Evolutionary conservation across 2,113 vertebrate species (phyloP), one percentile per base, ranked within the genome.

Genomic region (Percina caprodes): DNA sequence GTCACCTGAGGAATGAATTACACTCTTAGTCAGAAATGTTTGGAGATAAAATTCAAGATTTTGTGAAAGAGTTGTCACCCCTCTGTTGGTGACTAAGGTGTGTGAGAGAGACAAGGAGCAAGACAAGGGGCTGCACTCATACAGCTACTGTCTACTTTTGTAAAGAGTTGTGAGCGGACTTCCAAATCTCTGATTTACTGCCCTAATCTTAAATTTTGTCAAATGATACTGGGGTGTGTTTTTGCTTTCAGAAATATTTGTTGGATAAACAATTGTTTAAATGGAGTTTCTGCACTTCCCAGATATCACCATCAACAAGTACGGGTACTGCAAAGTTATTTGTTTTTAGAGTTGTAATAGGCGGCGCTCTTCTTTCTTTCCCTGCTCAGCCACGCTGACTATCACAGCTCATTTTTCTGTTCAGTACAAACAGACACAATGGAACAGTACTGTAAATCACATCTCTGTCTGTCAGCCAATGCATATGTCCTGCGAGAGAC

Each of bases 361-460:
- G 59, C 1, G 10, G 74, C 45, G 26, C 55, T 26, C 24, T 60
- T 42, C 39, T 15, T 59, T 30, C 21, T 61, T 16, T 33, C 30
- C 62, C 18, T 39, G 11, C 14, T 51, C 48, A 13, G 58, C 5
- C 30, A 16, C 0, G 0, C 4, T 58, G 19, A 52, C 59, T 24
- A n/a, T 77, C 21, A 10, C 52, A 69, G 68, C 49, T 83, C 66
- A 19, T 75, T 73, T 52, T 33, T 65, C 48, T 74, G 15, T 33
- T 77, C 23, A 30, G 35, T 30, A 14, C 75, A 75, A 70, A 74
- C 52, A 69, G 59, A 54, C 51, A 42, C 39, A 42, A 42, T 33
- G 62, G 66, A 81, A 69, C 87, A 61, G 65, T 69, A 69, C 87
- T 74, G 68, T 82, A 61, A 85, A 88, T 85, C 86, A 65, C 52